Conservation (phyloP, 2,888 invertebrate genomes). For the Cecidostiba fungosa region DNA sequence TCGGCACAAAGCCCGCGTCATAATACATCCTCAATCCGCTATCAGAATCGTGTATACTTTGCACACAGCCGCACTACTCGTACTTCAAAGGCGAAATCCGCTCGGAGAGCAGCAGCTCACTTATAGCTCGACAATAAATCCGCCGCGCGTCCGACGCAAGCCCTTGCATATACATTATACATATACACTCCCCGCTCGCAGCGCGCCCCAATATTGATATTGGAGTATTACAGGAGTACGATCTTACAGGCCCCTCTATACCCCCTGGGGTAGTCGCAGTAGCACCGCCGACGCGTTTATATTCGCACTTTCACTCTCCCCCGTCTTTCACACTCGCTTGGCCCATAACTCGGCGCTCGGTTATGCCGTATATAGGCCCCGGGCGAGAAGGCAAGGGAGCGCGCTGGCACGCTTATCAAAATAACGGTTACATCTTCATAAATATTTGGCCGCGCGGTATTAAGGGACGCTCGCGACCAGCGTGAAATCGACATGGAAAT, state of each 20-base stretch:
- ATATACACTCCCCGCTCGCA: constrained; percentile 40
- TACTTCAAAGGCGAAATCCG: constrained; percentile 57
- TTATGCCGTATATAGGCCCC: constrained; percentile 22
- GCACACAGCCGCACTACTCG: neutral
- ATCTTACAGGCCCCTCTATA: constrained; percentile 68
- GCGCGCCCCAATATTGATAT: constrained; percentile 75
- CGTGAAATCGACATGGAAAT: constrained; percentile 79
- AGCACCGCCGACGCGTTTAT: constrained; percentile 77
- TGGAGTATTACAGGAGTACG: constrained; percentile 74
- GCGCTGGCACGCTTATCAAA: constrained; percentile 75
- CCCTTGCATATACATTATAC: constrained; percentile 24
- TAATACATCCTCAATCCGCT: constrained; percentile 1
- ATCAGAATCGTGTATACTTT: neutral
- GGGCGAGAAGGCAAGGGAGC: constrained; percentile 23
- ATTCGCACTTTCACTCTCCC: constrained; percentile 75
- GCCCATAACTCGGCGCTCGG: constrained; percentile 11
- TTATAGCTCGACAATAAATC: constrained; percentile 56
- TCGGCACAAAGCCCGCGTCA: constrained; percentile 9
- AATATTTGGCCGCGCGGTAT: constrained; percentile 74
- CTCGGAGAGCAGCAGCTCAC: neutral
- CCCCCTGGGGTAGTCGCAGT: constrained; percentile 62
- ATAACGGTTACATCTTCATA: constrained; percentile 80
- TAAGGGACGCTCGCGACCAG: constrained; percentile 68
- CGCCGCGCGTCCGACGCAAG: neutral
- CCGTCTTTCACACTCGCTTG: constrained; percentile 41